Conservation (phyloP, 2,797 vertebrate genomes). For the Phrynocephalus forsythii region DNA sequence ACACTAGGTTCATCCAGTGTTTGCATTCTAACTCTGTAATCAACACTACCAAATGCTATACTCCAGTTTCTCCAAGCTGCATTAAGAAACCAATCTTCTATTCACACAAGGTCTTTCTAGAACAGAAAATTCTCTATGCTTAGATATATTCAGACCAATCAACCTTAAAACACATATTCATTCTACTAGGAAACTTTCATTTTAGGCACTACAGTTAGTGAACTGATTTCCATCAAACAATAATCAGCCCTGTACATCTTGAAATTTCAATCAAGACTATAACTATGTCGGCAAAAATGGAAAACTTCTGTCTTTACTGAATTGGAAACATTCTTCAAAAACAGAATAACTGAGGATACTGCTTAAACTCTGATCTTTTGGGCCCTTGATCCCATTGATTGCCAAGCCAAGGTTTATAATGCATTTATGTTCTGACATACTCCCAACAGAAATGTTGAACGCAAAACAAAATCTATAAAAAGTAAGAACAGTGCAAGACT, state of each 20-base stretch:
- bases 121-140: slow-evolving; percentile 17
- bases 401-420: not conserved
- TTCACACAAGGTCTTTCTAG: not conserved
- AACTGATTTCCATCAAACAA: slow-evolving; percentile 23
- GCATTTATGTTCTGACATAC: not conserved
- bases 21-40: not conserved
- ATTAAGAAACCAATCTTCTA: slow-evolving; percentile 20
- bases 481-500: not conserved
- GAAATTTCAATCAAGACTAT: slow-evolving; percentile 21
- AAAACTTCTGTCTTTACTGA: not conserved
- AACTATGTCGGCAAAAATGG: not conserved
- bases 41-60: not conserved
- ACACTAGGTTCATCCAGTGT: not conserved
- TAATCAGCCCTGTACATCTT: slow-evolving; percentile 5
- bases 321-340: not conserved
- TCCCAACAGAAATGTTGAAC: not conserved
- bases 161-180: slow-evolving; percentile 22
- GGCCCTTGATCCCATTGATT: not conserved
- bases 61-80: not conserved
- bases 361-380: not conserved
- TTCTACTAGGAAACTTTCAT: slow-evolving; percentile 25
- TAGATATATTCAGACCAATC: slow-evolving; percentile 24
- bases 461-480: not conserved
- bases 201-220: not conserved
- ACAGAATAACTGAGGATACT: not conserved